A percentile compares a stretch with the other conserved stretches of the same genome.
Conservation (phyloP, 1,140 invertebrate genomes). For the Dreissena polymorpha region DNA sequence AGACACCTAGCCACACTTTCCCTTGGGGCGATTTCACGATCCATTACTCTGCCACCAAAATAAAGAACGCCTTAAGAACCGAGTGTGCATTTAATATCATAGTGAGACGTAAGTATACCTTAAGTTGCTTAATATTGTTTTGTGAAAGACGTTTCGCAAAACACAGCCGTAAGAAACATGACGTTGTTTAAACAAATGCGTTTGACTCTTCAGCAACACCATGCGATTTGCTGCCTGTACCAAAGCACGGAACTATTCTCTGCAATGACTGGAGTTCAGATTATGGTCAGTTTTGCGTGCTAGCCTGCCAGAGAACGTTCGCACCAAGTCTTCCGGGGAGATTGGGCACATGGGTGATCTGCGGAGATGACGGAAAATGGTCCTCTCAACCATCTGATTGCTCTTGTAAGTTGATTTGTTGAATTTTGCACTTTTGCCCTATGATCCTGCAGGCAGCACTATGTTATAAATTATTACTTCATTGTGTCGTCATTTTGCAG, state of each 20-base stretch:
- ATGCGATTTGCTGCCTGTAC: constrained; percentile 3
- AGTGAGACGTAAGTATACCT: constrained; percentile 36
- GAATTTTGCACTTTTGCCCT: no score
- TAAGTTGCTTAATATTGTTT: not conserved
- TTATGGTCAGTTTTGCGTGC: not conserved
- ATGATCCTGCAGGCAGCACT: not conserved
- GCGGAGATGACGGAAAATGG: constrained; percentile 5
- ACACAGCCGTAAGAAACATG: not conserved
- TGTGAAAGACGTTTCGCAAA: not conserved
- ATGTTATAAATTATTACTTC: not conserved
- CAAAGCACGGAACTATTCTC: not conserved
- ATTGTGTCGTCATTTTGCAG: not conserved
- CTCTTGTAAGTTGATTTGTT: not conserved
- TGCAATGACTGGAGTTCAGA: constrained; percentile 10
- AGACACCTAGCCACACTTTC: not conserved
- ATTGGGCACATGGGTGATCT: constrained; percentile 9
- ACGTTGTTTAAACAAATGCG: not conserved
- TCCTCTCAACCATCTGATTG: constrained; percentile 7
- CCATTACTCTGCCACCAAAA: constrained; percentile 34
- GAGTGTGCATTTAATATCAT: constrained; percentile 38
- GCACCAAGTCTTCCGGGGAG: not conserved
- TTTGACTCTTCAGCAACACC: not conserved
- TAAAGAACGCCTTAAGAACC: constrained; percentile 27
- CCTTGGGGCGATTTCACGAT: constrained; percentile 49
- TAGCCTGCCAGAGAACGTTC: not conserved